phyloP scores from a whole-genome alignment of 2,888 invertebrate genomes.

The Caenorhabditis auriculariae region DNA sequence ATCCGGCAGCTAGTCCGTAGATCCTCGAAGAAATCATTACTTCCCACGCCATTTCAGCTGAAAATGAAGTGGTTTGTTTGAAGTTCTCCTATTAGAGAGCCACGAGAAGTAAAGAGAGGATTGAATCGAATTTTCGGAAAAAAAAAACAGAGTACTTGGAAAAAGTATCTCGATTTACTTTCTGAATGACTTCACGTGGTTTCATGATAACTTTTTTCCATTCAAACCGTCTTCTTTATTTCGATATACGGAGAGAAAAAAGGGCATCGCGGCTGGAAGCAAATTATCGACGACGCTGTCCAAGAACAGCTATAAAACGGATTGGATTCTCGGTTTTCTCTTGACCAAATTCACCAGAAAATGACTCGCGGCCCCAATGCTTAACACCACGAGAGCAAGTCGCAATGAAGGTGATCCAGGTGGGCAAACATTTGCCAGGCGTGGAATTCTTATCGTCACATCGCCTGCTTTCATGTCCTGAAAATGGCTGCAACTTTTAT shows the following conservation, averaged over 20 bases:
- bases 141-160: too few species aligned
- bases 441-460: conserved; percentile 26
- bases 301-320: conserved; percentile 41
- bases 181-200: too few species aligned
- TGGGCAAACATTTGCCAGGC: conserved; percentile 19
- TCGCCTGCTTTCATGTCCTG: conserved; percentile 18
- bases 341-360: conserved; percentile 38
- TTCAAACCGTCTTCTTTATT: conserved; percentile 31
- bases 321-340: background rate
- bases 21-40: conserved; percentile 50
- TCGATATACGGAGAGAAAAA: conserved; percentile 41
- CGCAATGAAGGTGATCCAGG: conserved; percentile 23
- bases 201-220: too few species aligned
- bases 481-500: too few species aligned
- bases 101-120: too few species aligned
- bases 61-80: conserved; percentile 6
- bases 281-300: conserved; percentile 60
- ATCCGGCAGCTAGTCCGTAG: conserved; percentile 57
- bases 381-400: conserved; percentile 38
- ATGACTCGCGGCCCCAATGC: conserved; percentile 53
- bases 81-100: too few species aligned
- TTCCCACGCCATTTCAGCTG: conserved; percentile 54
- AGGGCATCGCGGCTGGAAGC: conserved; percentile 50
- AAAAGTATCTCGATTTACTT: too few species aligned
- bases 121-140: too few species aligned